These are phyloP conservation scores for Rambutsinella grinnellia DNA, from an alignment of 2,888 invertebrate genomes.

Conservation along the genomic window DNA sequence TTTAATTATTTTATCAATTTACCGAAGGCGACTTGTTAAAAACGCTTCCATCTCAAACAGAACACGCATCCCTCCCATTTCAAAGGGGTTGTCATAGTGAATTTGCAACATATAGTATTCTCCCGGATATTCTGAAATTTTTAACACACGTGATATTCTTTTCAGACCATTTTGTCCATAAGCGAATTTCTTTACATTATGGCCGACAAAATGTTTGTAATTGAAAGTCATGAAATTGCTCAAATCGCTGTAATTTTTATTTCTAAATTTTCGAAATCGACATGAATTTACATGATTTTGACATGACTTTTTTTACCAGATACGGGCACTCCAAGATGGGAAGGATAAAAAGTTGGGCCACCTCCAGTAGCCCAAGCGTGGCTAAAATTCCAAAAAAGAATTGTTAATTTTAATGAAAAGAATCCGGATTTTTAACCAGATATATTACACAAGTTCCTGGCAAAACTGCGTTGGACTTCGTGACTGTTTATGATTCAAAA, in stretches of 20 bases:
- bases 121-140: neutral
- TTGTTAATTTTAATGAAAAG: too few species aligned
- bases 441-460: neutral
- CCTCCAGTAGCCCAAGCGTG: neutral
- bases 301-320: too few species aligned
- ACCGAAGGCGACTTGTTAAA: conserved; percentile 24
- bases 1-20: too few species aligned
- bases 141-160: neutral
- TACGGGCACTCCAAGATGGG: conserved; percentile 31
- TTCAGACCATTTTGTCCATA: neutral
- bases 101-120: conserved; percentile 29
- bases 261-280: neutral
- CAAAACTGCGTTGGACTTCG: neutral
- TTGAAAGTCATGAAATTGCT: neutral
- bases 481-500: neutral
- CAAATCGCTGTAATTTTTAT: neutral
- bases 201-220: too few species aligned
- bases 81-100: conserved; percentile 29
- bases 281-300: too few species aligned
- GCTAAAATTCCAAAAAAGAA: too few species aligned
- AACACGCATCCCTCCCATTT: neutral
- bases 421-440: neutral
- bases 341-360: conserved; percentile 13
- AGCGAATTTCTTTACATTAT: neutral
- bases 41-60: neutral